Evolutionary conservation across 1,140 invertebrate species (phyloP).

Genomic region (Bombus soroeensis): DNA sequence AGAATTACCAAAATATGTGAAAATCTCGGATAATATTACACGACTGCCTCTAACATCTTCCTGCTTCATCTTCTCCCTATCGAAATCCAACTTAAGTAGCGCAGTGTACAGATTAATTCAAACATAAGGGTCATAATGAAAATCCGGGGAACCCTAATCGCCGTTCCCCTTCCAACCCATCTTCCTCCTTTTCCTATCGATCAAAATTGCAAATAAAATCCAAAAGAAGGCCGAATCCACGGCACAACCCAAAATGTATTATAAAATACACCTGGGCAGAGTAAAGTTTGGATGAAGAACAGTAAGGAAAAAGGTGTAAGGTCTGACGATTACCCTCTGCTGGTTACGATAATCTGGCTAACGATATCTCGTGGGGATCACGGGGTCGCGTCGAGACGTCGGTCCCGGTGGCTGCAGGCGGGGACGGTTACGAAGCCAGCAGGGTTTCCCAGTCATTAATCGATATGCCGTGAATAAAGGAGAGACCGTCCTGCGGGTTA

Average conservation of each 20-base stretch:
- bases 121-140: too few relatives aligned
- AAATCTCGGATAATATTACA: background rate
- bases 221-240: background rate
- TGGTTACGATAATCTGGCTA: constrained; percentile 39
- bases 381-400: constrained; percentile 29
- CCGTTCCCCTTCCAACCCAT: too few relatives aligned
- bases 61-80: background rate
- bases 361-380: constrained; percentile 44
- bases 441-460: constrained; percentile 73
- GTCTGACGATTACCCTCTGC: background rate
- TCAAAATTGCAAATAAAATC: too few relatives aligned
- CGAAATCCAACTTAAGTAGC: too few relatives aligned
- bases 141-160: too few relatives aligned
- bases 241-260: background rate
- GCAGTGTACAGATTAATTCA: too few relatives aligned
- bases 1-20: background rate
- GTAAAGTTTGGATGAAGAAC: background rate
- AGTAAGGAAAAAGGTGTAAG: background rate
- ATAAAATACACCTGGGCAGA: too few relatives aligned
- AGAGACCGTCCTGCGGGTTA: constrained; percentile 67
- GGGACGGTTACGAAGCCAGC: constrained; percentile 32
- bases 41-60: background rate
- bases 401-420: constrained; percentile 44
- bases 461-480: constrained; percentile 72
- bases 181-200: too few relatives aligned